phyloP scores from a whole-genome alignment of 1,140 invertebrate species.

The Leptinotarsa undecemlineata region DNA sequence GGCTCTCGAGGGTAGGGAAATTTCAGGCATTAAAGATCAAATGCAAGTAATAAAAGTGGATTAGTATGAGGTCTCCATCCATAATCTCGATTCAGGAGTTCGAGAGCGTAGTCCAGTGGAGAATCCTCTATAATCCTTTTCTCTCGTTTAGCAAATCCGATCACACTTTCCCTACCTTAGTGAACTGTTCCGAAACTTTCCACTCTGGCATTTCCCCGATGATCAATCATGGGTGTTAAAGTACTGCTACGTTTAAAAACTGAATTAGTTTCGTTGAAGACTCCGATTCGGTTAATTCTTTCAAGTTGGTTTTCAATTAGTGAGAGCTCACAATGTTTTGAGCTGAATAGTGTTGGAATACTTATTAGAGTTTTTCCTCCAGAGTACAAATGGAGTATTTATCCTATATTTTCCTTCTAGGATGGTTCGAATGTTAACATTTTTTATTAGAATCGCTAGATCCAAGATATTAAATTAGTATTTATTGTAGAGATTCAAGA shows the following conservation, averaged over 20 bases:
- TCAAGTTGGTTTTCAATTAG: too few relatives aligned
- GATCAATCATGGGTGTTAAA: constrained; percentile 17
- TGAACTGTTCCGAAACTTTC: constrained; percentile 31
- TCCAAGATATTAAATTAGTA: too few relatives aligned
- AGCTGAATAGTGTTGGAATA: too few relatives aligned
- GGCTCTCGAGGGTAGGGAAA: constrained; percentile 7
- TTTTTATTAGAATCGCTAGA: too few relatives aligned
- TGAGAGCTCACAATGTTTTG: too few relatives aligned
- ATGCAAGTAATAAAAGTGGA: constrained; percentile 40
- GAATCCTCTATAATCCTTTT: constrained; percentile 44
- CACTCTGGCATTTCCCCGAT: not conserved
- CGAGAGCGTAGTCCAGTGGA: constrained; percentile 37
- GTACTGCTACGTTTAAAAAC: not conserved
- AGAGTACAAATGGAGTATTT: too few relatives aligned
- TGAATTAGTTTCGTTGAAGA: not conserved
- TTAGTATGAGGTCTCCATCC: constrained; percentile 35
- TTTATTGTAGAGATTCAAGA: too few relatives aligned
- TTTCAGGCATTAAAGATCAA: constrained; percentile 31
- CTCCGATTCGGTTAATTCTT: not conserved
- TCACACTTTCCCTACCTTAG: constrained; percentile 42
- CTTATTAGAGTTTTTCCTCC: too few relatives aligned
- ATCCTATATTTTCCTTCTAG: too few relatives aligned
- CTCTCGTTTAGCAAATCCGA: constrained; percentile 46
- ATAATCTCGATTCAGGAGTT: constrained; percentile 37
- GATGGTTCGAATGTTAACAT: too few relatives aligned